Conservation (phyloP, 2,113 vertebrate species). For the Crotalus helleri region DNA sequence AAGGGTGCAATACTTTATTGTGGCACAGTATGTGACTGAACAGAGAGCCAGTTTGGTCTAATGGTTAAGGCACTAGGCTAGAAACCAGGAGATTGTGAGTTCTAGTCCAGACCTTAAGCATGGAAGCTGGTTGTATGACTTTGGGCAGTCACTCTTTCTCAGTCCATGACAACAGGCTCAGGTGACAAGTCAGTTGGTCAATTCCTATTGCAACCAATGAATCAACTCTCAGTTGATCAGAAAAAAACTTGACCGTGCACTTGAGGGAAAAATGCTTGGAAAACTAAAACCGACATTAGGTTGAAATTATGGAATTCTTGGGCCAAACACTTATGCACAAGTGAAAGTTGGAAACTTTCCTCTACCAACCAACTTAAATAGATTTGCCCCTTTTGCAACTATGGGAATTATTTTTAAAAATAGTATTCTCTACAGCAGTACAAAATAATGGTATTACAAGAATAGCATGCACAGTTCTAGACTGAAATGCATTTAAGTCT, state of each 20-base stretch:
- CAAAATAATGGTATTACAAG: background rate
- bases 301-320: background rate
- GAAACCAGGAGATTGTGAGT: background rate
- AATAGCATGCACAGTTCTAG: slow-evolving; percentile 28
- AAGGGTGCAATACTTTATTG: background rate
- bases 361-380: background rate
- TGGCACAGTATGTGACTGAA: background rate
- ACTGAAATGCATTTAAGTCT: background rate
- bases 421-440: background rate
- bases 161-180: background rate
- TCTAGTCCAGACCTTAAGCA: background rate
- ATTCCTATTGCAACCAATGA: background rate
- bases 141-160: background rate
- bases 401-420: background rate
- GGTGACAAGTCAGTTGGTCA: background rate
- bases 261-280: background rate
- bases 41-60: background rate
- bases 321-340: background rate
- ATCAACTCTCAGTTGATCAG: background rate
- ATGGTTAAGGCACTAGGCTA: background rate
- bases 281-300: background rate
- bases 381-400: background rate
- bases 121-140: background rate
- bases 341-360: background rate
- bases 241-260: background rate